These are phyloP conservation scores for Sphaerodactylus townsendi DNA, from an alignment of 2,113 vertebrate species.

Conservation along the genomic window DNA sequence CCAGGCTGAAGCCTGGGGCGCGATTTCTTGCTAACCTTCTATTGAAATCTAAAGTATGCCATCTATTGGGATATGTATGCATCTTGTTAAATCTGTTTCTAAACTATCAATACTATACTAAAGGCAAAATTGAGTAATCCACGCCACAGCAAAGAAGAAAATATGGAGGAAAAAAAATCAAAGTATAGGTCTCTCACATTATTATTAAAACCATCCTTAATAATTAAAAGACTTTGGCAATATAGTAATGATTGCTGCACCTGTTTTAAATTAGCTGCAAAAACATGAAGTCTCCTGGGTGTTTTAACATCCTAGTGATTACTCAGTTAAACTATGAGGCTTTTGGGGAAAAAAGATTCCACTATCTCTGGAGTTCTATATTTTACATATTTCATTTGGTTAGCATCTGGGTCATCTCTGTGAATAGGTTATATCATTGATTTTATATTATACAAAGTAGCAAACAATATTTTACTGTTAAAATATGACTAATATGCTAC, in stretches of 20 bases:
- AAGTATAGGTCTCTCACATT: neutral
- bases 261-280: conserved; percentile 28
- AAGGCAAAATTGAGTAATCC: neutral
- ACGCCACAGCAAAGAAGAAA: neutral
- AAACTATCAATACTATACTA: neutral
- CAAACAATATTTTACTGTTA: neutral
- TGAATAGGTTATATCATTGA: conserved; percentile 2
- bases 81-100: neutral
- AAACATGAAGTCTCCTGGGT: conserved; percentile 43
- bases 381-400: neutral
- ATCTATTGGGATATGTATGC: neutral
- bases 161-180: neutral
- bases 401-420: neutral
- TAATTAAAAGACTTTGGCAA: conserved; percentile 37
- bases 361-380: conserved; percentile 27
- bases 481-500: neutral
- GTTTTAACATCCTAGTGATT: conserved; percentile 48
- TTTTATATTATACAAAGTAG: neutral
- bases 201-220: conserved; percentile 31
- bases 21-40: neutral
- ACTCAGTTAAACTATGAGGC: conserved; percentile 38
- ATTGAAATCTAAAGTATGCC: neutral
- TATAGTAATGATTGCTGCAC: conserved; percentile 52
- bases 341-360: conserved; percentile 20
- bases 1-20: too few relatives aligned